phyloP scores from a whole-genome alignment of 2,888 invertebrate species.

The Nezara viridula region DNA sequence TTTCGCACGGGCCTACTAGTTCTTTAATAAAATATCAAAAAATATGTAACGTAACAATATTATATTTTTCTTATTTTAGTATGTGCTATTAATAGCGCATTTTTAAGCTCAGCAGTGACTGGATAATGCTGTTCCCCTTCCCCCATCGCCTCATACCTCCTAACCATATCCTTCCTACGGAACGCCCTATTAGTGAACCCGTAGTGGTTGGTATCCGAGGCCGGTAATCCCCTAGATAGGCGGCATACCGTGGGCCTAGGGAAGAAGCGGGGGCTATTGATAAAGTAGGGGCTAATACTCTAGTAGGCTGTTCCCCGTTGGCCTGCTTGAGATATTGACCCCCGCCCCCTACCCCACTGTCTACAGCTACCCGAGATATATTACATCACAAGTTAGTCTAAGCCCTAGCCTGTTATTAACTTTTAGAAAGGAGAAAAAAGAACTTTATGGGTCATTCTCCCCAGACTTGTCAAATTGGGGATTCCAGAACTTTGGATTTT shows the following conservation, averaged over 20 bases:
- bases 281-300: constrained; percentile 13
- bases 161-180: background rate
- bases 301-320: background rate
- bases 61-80: background rate
- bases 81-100: background rate
- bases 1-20: too few relatives aligned
- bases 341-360: background rate
- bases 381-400: background rate
- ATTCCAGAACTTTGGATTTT: too few relatives aligned
- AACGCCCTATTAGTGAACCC: background rate
- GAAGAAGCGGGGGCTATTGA: background rate
- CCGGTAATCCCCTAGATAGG: background rate
- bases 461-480: too few relatives aligned
- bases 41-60: too few relatives aligned
- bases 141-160: background rate
- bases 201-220: background rate
- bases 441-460: too few relatives aligned
- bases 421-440: background rate
- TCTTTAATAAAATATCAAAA: too few relatives aligned
- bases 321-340: constrained; percentile 24
- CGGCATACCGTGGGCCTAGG: background rate
- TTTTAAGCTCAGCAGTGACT: background rate
- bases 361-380: background rate
- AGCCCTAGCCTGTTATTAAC: background rate
- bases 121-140: background rate